Conservation (phyloP, 2,797 vertebrate genomes). For the Protosalanx chinensis region DNA sequence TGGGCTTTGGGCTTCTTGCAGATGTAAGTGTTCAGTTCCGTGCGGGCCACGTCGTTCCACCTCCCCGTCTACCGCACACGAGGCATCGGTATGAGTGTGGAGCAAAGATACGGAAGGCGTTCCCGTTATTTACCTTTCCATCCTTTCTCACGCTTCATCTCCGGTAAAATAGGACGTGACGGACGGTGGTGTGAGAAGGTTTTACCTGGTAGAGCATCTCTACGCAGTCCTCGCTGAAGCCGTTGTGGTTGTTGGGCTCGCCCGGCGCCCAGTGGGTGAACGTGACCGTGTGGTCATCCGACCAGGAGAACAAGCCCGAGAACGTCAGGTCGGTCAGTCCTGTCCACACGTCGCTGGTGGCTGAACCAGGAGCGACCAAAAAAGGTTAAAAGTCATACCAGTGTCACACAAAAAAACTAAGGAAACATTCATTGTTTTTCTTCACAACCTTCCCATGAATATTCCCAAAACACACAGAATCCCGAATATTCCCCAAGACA, state of each 20-base stretch:
- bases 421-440: no score
- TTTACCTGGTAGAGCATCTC: constrained; percentile 69
- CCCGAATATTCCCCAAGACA: no score
- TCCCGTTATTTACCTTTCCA: no score
- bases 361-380: constrained; percentile 40
- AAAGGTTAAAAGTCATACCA: neutral
- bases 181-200: neutral
- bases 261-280: constrained; percentile 79
- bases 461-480: no score
- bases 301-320: constrained; percentile 69
- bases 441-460: no score
- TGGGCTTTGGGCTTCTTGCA: constrained; percentile 75
- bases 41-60: constrained; percentile 75
- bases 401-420: no score
- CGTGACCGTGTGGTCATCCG: constrained; percentile 59
- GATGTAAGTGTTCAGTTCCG: constrained; percentile 72
- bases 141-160: no score
- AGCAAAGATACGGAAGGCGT: no score
- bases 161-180: no score
- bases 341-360: constrained; percentile 71
- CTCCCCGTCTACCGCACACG: constrained; percentile 62
- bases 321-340: constrained; percentile 68
- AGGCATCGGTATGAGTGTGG: neutral
- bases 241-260: constrained; percentile 73
- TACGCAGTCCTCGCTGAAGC: constrained; percentile 74